Conservation (phyloP, 1,140 invertebrate genomes). For the Caenorhabditis brenneri region DNA sequence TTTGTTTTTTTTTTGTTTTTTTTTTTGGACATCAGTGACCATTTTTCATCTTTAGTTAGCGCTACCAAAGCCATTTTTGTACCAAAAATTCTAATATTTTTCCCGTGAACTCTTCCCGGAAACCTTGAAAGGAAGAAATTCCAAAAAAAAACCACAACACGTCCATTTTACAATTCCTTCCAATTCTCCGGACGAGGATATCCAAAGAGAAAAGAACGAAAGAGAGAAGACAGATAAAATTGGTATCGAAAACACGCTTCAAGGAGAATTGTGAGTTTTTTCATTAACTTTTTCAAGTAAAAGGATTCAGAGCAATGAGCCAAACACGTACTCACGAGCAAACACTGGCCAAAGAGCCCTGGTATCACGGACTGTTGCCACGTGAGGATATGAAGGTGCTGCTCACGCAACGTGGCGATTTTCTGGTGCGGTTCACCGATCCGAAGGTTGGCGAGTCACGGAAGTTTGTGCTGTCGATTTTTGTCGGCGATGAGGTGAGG, state of each 20-base stretch:
- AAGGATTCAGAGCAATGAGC: not conserved
- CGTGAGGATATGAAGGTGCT: constrained; percentile 50
- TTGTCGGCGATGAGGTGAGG: constrained; percentile 32
- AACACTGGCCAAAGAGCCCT: constrained; percentile 43
- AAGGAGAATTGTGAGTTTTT: constrained; percentile 6
- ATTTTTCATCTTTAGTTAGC: too few relatives aligned
- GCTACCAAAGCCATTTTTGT: too few relatives aligned
- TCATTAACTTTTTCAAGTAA: not conserved
- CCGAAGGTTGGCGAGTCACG: constrained; percentile 40
- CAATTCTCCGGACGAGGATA: too few relatives aligned
- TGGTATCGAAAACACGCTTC: constrained; percentile 5
- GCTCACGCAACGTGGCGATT: constrained; percentile 45
- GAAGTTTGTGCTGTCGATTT: constrained; percentile 48
- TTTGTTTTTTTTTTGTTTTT: too few relatives aligned
- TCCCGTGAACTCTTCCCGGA: too few relatives aligned
- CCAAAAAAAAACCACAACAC: too few relatives aligned
- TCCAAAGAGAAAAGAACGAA: too few relatives aligned
- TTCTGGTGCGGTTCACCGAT: constrained; percentile 51
- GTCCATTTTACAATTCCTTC: too few relatives aligned
- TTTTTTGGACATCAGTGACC: too few relatives aligned
- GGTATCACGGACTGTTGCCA: constrained; percentile 54
- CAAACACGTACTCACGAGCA: not conserved
- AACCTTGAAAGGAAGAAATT: too few relatives aligned
- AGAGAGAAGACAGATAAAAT: not conserved
- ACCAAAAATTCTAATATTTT: too few relatives aligned